Evolutionary conservation across 2,888 invertebrate species (phyloP).

Genomic region (Callimorpha dominula): DNA sequence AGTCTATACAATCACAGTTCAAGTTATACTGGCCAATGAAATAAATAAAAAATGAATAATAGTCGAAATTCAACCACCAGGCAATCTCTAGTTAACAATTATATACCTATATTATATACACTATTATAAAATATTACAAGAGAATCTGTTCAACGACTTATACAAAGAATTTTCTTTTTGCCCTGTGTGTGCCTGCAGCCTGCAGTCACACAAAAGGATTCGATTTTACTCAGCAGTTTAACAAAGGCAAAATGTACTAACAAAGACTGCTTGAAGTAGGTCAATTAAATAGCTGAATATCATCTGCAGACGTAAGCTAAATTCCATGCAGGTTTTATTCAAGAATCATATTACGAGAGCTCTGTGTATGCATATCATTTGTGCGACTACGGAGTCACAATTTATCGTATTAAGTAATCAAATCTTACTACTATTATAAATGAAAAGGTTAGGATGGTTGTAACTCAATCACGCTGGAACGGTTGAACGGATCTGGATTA

Average conservation of each 20-base stretch:
- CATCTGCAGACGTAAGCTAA: conserved; percentile 26
- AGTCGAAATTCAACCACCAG: too few species aligned
- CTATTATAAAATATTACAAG: background rate
- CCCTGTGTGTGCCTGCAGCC: too few species aligned
- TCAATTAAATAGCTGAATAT: conserved; percentile 40
- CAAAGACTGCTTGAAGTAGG: conserved; percentile 32
- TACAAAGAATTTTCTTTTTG: background rate
- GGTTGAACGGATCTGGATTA: too few species aligned
- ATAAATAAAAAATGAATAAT: too few species aligned
- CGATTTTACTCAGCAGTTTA: background rate
- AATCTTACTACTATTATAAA: too few species aligned
- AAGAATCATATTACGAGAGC: background rate
- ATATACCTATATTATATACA: background rate
- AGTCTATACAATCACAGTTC: too few species aligned
- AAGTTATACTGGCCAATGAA: too few species aligned
- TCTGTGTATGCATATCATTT: background rate
- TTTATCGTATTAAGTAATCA: background rate
- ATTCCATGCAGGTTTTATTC: conserved; percentile 5
- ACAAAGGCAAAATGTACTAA: conserved; percentile 12
- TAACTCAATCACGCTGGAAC: too few species aligned
- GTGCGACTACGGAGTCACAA: too few species aligned
- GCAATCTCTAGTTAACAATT: too few species aligned
- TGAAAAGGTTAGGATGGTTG: too few species aligned
- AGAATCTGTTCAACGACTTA: background rate
- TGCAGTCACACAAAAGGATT: background rate